Evolutionary conservation across 2,113 vertebrate species (phyloP), one percentile per base, ranked within the genome.

Genomic region (Pluvialis apricaria): DNA sequence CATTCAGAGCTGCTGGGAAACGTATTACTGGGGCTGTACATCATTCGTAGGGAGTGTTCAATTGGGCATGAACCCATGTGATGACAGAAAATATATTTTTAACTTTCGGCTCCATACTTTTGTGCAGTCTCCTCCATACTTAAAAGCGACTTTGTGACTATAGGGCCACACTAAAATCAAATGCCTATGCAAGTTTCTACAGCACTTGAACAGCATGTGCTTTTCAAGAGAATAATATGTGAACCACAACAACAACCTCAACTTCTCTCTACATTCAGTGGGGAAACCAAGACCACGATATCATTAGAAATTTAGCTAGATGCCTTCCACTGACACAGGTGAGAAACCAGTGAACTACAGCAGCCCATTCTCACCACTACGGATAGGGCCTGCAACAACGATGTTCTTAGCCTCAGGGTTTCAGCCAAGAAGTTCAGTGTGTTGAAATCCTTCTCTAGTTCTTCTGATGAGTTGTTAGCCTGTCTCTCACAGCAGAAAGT

Each of bases 11-110:
- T 88, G 38, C 14, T 82, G 26, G 15, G 68, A 89, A 94, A 77
- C 3, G 5, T 28, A 13, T 45, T 24, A 28, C 0, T 77, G 8
- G 18, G 36, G 13, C 34, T 62, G 16, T 20, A 26, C 11, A 51
- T 29, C 69, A 86, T 24, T 13, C 40, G 13, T 0, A 69, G 11
- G 0, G 5, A 57, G 11, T 3, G 28, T 58, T 77, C 54, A 69
- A 2, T 40, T 34, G 7, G 86, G 6, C 14, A 25, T 0, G 12
- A 66, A 6, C 22, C n/a, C 15, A 45, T 0, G 0, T 25, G 32
- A 47, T 64, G 45, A 47, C 16, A 87, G 62, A 82, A 78, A 72
- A 13, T 2, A 7, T 15, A 34, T 42, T 93, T 93, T 93, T 49
- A 42, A 32, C 2, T 3, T 75, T 88, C 49, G 66, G 2, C 36